Base-by-base conservation (phyloP, 2,888 invertebrate genomes). In the Drosophila kuntzei region DNA sequence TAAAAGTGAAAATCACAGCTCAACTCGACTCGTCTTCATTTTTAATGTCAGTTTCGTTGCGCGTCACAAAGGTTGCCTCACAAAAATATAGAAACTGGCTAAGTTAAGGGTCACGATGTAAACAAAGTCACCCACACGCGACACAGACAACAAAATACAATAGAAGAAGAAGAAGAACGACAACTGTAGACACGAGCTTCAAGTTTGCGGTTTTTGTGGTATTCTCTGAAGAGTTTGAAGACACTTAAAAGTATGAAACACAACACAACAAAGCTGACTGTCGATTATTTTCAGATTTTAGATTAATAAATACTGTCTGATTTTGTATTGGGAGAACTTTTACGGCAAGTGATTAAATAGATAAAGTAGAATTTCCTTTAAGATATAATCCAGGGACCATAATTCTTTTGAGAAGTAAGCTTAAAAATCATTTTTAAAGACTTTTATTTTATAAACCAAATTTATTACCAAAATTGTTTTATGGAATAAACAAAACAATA, bases 31-130 rank as follows among this genome's bases (percentile, higher is more conserved):
- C 32, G 47, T n/a, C 12, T 47, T 36, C n/a, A 32, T 34, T 44
- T 46, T 25, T 32, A 20, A 43, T 54, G 64, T 53, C 65, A 65
- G 44, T 66, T 71, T 37, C 61, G 71, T 66, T 49, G 67, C 47
- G 62, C 57, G 59, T 68, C 72, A 57, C 18, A 29, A 49, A 55
- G 12, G 14, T 25, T 18, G 32, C 32, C 12, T 36, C 20, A 37
- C 18, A 25, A 16, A 25, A 16, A 29, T 44, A 1, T 18, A 18
- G 11, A 27, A 12, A 16, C n/a, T 36, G 18, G n/a, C 60, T 51
- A 71, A 75, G 75, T 76, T 68, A 76, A 76, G 76, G 75, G 75
- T 75, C 75, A 76, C 75, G 75, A 71, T 64, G 27, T 50, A 27
- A 64, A 47, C n/a, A 9, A 34, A 58, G 41, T 49, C 75, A 59